Percentiles rank a stretch among this genome's conserved stretches.
phyloP scores from a whole-genome alignment of 2,113 vertebrate species.

The Embiotoca jacksoni region DNA sequence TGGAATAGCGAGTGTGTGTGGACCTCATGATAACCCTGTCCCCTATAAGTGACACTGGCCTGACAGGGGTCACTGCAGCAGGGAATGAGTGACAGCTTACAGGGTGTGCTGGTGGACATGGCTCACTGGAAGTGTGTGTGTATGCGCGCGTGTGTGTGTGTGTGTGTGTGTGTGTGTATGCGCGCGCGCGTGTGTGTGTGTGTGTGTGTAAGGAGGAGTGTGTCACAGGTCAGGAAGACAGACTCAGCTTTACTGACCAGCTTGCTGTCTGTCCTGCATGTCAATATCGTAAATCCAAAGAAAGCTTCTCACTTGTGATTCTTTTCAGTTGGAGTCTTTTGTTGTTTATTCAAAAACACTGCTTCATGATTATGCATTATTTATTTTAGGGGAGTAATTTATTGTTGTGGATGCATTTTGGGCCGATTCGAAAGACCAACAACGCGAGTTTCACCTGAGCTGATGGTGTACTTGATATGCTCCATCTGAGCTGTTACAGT shows the following conservation, averaged over 20 bases:
- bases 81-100: constrained; percentile 71
- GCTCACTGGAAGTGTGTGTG: constrained; percentile 25
- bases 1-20: constrained; percentile 38
- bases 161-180: no score
- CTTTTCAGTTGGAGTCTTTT: neutral
- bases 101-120: constrained; percentile 42
- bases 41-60: constrained; percentile 62
- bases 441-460: neutral
- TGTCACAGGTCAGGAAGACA: constrained; percentile 44
- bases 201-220: constrained; percentile 20
- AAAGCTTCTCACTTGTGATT: neutral
- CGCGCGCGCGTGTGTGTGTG: constrained; percentile 25
- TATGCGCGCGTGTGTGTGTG: neutral
- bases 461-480: neutral
- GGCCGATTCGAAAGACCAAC: neutral
- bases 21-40: constrained; percentile 25
- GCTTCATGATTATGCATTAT: neutral
- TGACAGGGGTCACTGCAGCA: constrained; percentile 75
- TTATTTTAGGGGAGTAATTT: neutral
- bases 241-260: constrained; percentile 36
- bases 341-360: neutral
- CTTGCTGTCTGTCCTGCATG: constrained; percentile 47
- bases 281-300: constrained; percentile 9
- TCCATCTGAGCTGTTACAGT: no score
- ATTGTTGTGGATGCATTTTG: neutral